Conservation (phyloP, 2,113 vertebrate species). For the Columba livia region DNA sequence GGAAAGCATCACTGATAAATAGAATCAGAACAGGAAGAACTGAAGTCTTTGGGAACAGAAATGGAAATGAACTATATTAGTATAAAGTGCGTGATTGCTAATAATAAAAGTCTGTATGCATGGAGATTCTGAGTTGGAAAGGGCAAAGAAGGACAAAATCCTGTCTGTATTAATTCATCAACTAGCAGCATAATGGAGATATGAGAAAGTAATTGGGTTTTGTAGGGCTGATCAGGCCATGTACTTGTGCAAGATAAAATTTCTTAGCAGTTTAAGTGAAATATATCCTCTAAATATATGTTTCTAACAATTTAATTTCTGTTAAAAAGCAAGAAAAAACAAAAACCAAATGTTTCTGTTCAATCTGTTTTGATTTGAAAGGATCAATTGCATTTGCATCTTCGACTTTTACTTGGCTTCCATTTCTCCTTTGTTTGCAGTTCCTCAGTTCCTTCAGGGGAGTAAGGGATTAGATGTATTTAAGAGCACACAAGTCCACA, state of each 20-base stretch:
- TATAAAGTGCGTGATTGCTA: not conserved
- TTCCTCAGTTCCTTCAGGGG: not conserved
- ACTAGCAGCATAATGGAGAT: not conserved
- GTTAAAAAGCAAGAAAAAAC: not conserved
- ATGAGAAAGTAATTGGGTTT: not conserved
- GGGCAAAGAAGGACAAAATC: not conserved
- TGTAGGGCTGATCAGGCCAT: not conserved
- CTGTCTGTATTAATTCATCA: not conserved
- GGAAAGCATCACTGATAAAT: not conserved
- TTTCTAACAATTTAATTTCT: not conserved
- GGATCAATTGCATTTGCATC: not conserved
- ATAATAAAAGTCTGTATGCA: not conserved
- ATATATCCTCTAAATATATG: not conserved
- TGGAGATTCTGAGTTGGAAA: not conserved
- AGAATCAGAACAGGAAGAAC: not conserved
- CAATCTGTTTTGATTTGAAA: not conserved
- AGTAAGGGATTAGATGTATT: not conserved
- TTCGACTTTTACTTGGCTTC: not conserved
- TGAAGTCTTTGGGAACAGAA: not conserved
- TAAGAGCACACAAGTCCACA: too few species aligned
- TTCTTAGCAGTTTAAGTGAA: not conserved
- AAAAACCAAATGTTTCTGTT: not conserved
- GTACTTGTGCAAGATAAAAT: not conserved
- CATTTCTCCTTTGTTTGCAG: not conserved
- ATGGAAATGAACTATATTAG: not conserved